Evolutionary conservation across 2,888 invertebrate species (phyloP).

Genomic region (Pristionchus arcanus): DNA sequence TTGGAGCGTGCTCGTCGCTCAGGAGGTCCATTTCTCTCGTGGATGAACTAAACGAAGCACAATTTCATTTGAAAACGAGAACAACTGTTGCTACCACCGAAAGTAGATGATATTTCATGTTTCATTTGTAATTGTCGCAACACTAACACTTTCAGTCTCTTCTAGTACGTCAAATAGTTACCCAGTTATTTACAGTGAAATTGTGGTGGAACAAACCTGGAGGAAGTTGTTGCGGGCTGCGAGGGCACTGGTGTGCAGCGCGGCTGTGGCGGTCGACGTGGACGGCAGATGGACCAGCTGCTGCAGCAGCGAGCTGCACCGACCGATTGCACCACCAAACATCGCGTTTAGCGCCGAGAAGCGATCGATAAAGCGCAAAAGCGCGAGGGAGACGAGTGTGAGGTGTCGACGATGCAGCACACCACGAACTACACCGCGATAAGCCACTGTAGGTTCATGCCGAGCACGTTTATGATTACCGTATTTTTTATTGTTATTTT

Average conservation of each 20-base stretch:
- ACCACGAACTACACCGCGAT: neutral
- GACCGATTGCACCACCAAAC: constrained; percentile 40
- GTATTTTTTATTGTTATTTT: neutral
- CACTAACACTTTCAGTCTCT: neutral
- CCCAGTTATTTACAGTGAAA: neutral
- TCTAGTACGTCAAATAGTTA: neutral
- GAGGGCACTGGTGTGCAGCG: constrained; percentile 54
- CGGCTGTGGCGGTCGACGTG: constrained; percentile 44
- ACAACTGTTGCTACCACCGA: too few relatives aligned
- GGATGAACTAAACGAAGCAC: constrained; percentile 65
- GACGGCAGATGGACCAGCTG: constrained; percentile 42
- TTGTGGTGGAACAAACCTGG: constrained; percentile 53
- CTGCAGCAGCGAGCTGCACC: constrained; percentile 38
- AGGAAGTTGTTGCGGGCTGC: constrained; percentile 56
- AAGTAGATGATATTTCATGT: neutral
- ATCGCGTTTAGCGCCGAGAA: neutral
- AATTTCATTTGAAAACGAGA: neutral
- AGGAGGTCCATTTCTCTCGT: constrained; percentile 72
- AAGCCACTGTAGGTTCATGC: neutral
- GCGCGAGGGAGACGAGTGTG: constrained; percentile 24
- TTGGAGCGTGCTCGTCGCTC: constrained; percentile 67
- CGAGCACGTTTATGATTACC: constrained; percentile 1
- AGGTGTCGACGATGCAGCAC: neutral
- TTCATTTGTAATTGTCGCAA: neutral
- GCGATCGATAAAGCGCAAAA: neutral